Evolutionary conservation across 2,113 vertebrate species (phyloP), one percentile per base, ranked within the genome.

Genomic region (Eptatretus burgeri): DNA sequence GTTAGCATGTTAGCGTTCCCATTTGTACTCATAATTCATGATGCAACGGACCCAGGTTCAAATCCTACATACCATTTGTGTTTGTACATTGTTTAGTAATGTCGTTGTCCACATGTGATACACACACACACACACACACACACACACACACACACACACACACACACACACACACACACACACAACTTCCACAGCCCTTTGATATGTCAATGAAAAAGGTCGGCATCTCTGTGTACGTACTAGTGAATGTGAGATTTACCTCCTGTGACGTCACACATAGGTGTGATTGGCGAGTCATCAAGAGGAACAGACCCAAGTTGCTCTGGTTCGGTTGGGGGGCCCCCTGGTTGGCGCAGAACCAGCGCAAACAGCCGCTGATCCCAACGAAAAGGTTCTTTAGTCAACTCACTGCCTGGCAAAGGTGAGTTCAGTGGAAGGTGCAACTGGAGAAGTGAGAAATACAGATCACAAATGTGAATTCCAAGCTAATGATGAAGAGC

Each of bases 341-440:
- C 78, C 19, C 85, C 85, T 2, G 84, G 75, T 70, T 88, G 79
- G 14, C 84, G 78, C 16, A 91, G 73, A 68, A 91, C 85, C 69
- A 91, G 74, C 64, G 84, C 77, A 71, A 91, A 91, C 27, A 91
- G 76, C 62, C 84, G 82, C 73, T 91, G 84, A 75, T 91, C 85
- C 85, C 85, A 91, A 18, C 85, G 81, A 72, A 91, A 91, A 13
- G 85, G 85, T 67, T 91, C 85, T 73, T 91, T 89, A 66, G 85
- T 89, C 75, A 91, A 70, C 71, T 89, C 85, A 64, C 83, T 89
- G 52, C 85, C 85, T 63, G 85, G 85, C 53, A 91, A 77, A 52
- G 85, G 85, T 17, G 85, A 89, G 75, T 81, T 86, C 65, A 91
- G 79, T 67, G 85, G 85, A 68, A 91, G 79, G 66, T 91, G 85